Conservation (phyloP, 2,113 vertebrate genomes). For the Opisthocomus hoazin region DNA sequence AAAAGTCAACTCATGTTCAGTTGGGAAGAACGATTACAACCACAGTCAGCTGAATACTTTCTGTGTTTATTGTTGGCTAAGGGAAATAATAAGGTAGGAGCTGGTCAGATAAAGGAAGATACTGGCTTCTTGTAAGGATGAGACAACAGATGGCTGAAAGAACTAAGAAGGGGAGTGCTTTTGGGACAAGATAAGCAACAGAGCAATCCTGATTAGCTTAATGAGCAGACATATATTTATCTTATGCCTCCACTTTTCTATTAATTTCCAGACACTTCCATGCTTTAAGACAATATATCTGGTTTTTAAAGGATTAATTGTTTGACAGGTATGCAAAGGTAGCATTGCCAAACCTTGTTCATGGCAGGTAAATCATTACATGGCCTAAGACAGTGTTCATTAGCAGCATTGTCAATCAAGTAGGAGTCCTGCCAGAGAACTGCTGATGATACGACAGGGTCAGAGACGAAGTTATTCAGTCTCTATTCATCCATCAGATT, state of each 20-base stretch:
- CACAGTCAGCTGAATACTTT: neutral
- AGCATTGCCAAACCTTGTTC: constrained; percentile 43
- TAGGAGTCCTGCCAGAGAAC: constrained; percentile 62
- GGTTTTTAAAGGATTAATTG: constrained; percentile 30
- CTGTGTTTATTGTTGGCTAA: neutral
- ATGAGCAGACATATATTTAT: neutral
- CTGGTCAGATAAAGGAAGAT: neutral
- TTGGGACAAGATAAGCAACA: neutral
- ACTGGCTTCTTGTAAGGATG: neutral
- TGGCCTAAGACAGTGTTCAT: constrained; percentile 73
- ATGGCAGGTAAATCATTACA: constrained; percentile 73
- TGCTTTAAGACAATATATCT: neutral
- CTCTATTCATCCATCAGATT: constrained; percentile 78
- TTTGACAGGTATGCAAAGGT: constrained; percentile 15
- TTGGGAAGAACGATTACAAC: neutral
- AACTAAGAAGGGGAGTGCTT: neutral
- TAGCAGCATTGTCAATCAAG: constrained; percentile 76
- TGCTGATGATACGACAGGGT: constrained; percentile 55
- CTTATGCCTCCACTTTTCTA: neutral
- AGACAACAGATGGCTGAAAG: constrained; percentile 23
- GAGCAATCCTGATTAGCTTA: constrained; percentile 29
- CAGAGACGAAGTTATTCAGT: constrained; percentile 71
- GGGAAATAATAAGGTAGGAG: neutral
- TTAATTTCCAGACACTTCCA: neutral
- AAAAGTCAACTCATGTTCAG: neutral